Percentiles rank a stretch among this genome's conserved stretches.
Conservation (phyloP, 2,113 vertebrate species). For the Paratilapia polleni region DNA sequence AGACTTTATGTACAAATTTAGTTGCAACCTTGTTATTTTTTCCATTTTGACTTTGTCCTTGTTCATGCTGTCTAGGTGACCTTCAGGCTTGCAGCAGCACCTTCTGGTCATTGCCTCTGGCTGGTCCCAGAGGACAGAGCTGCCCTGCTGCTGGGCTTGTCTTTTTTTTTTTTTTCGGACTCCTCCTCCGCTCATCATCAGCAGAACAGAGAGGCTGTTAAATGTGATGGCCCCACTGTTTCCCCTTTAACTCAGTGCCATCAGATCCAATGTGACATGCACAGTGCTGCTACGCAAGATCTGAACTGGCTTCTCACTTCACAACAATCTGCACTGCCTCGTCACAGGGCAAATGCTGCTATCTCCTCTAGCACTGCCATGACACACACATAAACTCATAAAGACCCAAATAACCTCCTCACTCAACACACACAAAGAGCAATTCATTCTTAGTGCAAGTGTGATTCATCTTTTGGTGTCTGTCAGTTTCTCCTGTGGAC, state of each 20-base stretch:
- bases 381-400: slow-evolving; percentile 8
- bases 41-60: not conserved
- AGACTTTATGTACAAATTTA: not conserved
- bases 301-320: slow-evolving; percentile 75
- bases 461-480: slow-evolving; percentile 47
- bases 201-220: slow-evolving; percentile 53
- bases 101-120: slow-evolving; percentile 13
- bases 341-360: slow-evolving; percentile 72
- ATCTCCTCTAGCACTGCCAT: slow-evolving; percentile 60
- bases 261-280: slow-evolving; percentile 74
- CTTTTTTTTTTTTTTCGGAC: not conserved
- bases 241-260: slow-evolving; percentile 58
- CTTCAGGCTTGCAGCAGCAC: not conserved
- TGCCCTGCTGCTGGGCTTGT: slow-evolving; percentile 3
- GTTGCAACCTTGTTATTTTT: not conserved
- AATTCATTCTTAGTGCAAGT: slow-evolving; percentile 29
- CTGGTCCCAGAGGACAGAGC: slow-evolving; percentile 4
- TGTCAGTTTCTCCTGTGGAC: slow-evolving; percentile 40
- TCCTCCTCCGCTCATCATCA: slow-evolving; percentile 35
- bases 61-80: not conserved
- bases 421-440: slow-evolving; percentile 12
- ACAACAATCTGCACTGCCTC: slow-evolving; percentile 70
- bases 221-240: slow-evolving; percentile 58
- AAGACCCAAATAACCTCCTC: slow-evolving; percentile 20
- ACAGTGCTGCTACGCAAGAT: slow-evolving; percentile 64